Percentiles rank a stretch among this genome's conserved stretches.
phyloP scores from a whole-genome alignment of 37 sponge, comb jelly and placozoan species.

The Axinella damicornis region DNA sequence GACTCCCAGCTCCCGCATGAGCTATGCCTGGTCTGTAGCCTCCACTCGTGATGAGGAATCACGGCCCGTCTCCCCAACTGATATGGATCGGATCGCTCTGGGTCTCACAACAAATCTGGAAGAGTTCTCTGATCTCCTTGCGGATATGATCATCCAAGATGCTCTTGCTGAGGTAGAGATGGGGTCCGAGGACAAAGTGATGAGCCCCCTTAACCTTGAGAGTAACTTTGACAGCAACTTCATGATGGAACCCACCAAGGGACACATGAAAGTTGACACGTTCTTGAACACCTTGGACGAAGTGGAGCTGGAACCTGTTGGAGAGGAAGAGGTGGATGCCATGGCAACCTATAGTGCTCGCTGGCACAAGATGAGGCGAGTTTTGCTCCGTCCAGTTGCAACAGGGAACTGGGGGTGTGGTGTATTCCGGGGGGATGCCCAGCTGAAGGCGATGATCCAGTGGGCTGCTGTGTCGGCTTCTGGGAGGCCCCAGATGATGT shows the following conservation, averaged over 20 bases:
- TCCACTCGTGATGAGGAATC: constrained; percentile 75
- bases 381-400: constrained; percentile 75
- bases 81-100: constrained; percentile 71
- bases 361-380: constrained; percentile 12
- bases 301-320: constrained; percentile 22
- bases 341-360: background rate
- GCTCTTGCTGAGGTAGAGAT: background rate
- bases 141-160: constrained; percentile 52
- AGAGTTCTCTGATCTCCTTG: constrained; percentile 53
- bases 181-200: background rate
- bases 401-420: constrained; percentile 93
- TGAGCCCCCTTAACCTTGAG: background rate
- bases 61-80: constrained; percentile 69
- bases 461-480: constrained; percentile 77
- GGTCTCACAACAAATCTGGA: constrained; percentile 33
- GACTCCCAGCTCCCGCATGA: constrained; percentile 33
- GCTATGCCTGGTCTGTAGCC: constrained; percentile 79
- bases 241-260: background rate
- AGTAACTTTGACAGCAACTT: background rate
- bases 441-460: constrained; percentile 83
- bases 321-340: constrained; percentile 5
- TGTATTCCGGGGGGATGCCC: constrained; percentile 61
- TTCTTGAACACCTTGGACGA: constrained; percentile 44
- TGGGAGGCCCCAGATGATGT: constrained; percentile 80
- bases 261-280: constrained; percentile 17